Evolutionary conservation across 1,140 invertebrate species (phyloP), one percentile per base, ranked within the genome.

Genomic region (Rhagoletis pomonella): DNA sequence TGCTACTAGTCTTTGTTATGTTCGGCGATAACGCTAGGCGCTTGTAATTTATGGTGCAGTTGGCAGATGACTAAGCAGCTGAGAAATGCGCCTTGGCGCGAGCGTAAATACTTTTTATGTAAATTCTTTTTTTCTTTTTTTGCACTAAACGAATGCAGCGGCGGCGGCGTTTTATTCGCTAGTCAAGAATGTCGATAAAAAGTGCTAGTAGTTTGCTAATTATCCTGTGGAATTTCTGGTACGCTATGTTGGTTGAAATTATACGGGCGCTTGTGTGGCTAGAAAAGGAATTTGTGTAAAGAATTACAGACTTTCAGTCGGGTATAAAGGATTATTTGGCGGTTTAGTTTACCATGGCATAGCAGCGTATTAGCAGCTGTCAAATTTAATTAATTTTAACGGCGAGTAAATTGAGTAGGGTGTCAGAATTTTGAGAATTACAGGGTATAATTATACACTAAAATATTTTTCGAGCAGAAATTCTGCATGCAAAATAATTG

Each of bases 181-280:
- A 77, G 42, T 73, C 9, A 10, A 19, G 67, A 47, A 73, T 47
- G 67, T n/a, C 42, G 17, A 55, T 55, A 81, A 55, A 69, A 81
- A 81, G 17, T 55, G 14, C 73, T 81, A 19, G 47, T 81, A 55
- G n/a, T 55, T 55, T 29, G 73, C 73, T 81, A 81, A 81, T 81
- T 81, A 81, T 81, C 73, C 42, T n/a, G 10, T 81, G 73, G 73
- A 81, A 81, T 81, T 81, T 81, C 73, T n/a, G 73, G n/a, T 81
- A 81, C n/a, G 73, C 73, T 81, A 55, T 55, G 73, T 47, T 55
- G 67, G 67, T 73, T 73, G 42, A 58, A n/a, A 9, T 50, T 58
- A 81, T n/a, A n/a, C 6, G 29, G n/a, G 29, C 6, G 42, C 9
- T 73, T 55, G 50, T 55, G 50, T 55, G 50, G 50, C 50, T 6